Percentiles rank a stretch among this genome's conserved stretches.
phyloP scores from a whole-genome alignment of 2,113 vertebrate genomes.

The Phasianus colchicus region DNA sequence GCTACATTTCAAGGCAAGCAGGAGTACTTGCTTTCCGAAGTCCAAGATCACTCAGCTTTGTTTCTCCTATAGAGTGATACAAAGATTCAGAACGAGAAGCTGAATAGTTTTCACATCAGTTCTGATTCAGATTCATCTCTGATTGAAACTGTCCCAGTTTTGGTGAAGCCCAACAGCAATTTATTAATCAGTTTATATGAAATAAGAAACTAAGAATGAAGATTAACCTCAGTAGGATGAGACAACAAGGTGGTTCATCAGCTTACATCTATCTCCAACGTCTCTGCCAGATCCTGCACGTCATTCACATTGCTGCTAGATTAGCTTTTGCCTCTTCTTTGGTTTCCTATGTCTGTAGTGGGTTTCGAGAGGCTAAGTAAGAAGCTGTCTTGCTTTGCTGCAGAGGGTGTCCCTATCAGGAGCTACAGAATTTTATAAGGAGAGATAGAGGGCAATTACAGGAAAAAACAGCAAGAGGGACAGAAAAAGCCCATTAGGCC shows the following conservation, averaged over 20 bases:
- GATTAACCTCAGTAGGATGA: neutral
- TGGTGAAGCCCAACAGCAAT: neutral
- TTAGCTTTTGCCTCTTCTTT: neutral
- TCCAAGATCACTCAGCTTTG: neutral
- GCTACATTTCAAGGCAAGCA: neutral
- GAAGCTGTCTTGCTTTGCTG: neutral
- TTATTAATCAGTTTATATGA: neutral
- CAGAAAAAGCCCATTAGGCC: neutral
- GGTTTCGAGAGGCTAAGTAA: neutral
- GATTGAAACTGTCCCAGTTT: neutral
- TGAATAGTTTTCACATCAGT: neutral
- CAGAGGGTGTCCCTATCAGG: neutral
- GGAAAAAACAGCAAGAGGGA: neutral
- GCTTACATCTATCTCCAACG: neutral
- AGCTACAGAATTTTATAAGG: neutral
- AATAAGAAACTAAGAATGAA: neutral
- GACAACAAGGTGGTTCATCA: neutral
- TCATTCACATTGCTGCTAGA: neutral
- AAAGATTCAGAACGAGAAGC: neutral
- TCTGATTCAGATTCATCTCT: neutral
- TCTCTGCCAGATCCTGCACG: neutral
- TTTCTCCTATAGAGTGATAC: neutral
- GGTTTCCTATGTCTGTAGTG: neutral
- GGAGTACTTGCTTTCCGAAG: neutral
- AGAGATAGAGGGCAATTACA: neutral